Evolutionary conservation across 2,797 vertebrate genomes (phyloP), one percentile per base, ranked within the genome.

Genomic region (Intellagama lesueurii): DNA sequence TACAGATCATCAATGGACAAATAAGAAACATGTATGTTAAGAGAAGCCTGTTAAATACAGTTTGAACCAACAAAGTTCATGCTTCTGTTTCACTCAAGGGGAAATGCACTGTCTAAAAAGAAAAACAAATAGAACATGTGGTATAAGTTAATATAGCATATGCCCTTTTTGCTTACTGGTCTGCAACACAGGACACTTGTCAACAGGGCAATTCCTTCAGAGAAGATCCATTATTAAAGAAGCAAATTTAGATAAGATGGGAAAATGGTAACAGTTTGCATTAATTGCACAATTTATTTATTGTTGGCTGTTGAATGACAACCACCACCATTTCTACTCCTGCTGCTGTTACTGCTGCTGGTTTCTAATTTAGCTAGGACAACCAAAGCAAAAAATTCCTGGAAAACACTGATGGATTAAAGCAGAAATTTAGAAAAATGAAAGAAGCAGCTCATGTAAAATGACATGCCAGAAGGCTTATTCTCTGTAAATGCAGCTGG

Each of bases 311-410:
- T 90, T 94, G 88, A 28, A 94, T 26, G 35, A 44, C 35, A 11
- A 47, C 60, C 52, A 16, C 12, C 52, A 56, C 52, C 17, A 64
- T 22, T 22, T 19, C 60, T 22, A 64, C 60, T 22, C 16, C 60
- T 22, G 19, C 16, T 64, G 16, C 60, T 64, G 16, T 14, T 64
- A 14, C 60, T 64, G 40, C 40, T 40, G 40, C 40, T 64, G 16
- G 60, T 19, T 93, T 89, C 92, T 92, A 91, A 93, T 93, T 95
- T 94, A 83, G 90, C 68, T 87, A 88, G 83, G 89, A 91, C 81
- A 93, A 89, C 14, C 69, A 91, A 92, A 94, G 69, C 78, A 17
- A 56, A 87, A 75, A 88, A 87, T 85, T 85, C 78, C 0, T 0
- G 66, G 87, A 83, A 76, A 91, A 80, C 89, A 91, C 73, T 90